Conservation (phyloP, 2,113 vertebrate species). For the Murina feae region DNA sequence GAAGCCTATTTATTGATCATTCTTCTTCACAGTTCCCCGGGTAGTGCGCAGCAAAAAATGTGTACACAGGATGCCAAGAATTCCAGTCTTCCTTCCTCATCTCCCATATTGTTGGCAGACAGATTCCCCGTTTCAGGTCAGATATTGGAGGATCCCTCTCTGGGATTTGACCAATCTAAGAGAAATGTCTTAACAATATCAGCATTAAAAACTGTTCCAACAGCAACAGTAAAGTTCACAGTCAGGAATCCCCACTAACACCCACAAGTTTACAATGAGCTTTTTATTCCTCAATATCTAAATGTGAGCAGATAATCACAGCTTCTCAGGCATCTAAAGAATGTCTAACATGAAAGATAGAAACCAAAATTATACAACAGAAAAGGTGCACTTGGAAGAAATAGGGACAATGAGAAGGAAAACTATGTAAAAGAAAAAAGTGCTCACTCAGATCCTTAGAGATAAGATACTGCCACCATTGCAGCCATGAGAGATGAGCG, state of each 20-base stretch:
- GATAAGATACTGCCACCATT: not conserved
- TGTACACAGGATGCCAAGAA: not conserved
- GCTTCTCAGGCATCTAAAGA: not conserved
- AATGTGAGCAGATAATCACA: not conserved
- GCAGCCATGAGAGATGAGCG: not conserved
- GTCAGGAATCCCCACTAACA: not conserved
- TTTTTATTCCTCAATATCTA: not conserved
- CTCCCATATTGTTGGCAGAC: not conserved
- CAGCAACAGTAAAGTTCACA: not conserved
- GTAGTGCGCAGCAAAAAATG: not conserved
- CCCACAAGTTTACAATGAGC: not conserved
- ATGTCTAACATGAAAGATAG: not conserved
- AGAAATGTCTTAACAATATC: not conserved
- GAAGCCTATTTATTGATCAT: not conserved
- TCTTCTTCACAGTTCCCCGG: not conserved
- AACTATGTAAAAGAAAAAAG: not conserved
- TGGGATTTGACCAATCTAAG: not conserved
- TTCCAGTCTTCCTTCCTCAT: not conserved
- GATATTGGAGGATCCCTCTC: not conserved
- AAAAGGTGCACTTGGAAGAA: not conserved
- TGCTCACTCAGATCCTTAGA: not conserved
- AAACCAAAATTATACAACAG: not conserved
- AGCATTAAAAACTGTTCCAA: not conserved
- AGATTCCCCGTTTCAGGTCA: not conserved
- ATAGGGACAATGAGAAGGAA: not conserved